Evolutionary conservation across 2,888 invertebrate genomes (phyloP), one percentile per base, ranked within the genome.

Genomic region (Malacosoma neustria): DNA sequence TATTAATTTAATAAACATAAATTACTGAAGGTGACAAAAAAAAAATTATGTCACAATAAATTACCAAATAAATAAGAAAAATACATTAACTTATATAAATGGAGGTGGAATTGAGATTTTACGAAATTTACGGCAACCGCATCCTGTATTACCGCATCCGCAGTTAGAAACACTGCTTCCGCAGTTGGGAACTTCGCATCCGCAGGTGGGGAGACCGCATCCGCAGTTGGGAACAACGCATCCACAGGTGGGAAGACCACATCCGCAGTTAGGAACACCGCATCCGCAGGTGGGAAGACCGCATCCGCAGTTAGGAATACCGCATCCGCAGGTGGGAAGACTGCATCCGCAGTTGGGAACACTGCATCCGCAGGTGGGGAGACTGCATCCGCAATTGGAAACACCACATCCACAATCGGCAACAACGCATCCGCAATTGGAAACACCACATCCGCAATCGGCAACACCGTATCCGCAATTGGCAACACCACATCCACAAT

Each of bases 21-120:
- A n/a, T n/a, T n/a, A n/a, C n/a, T n/a, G n/a, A n/a, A n/a, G n/a
- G n/a, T n/a, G n/a, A n/a, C n/a, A n/a, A n/a, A n/a, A 14, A 35
- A 29, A 36, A 34, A 33, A 37, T 37, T 40, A 40, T 30, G 38
- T 35, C 12, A 34, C 13, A 11, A 14, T 35, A 29, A 11, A 37
- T 11, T 11, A 36, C 15, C 13, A 35, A 12, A 31, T 15, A 33
- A 30, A 30, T 15, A 33, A 14, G 9, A 37, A 32, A 4, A 38
- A 42, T 31, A 39, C 33, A 22, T 22, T 22, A 22, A 6, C 22
- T 62, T 45, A 74, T 60, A 74, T 55, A 49, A 61, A 76, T 0
- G 77, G 77, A 1, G 76, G 77, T 14, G 61, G 72, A 4, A 74
- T 42, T n/a, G 63, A 60, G 0, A 73, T 55, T 44, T 77, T 68